Percentiles rank a stretch among this genome's conserved stretches.
Evolutionary conservation across 2,113 vertebrate species (phyloP).

Genomic region (Leptodactylus fuscus): DNA sequence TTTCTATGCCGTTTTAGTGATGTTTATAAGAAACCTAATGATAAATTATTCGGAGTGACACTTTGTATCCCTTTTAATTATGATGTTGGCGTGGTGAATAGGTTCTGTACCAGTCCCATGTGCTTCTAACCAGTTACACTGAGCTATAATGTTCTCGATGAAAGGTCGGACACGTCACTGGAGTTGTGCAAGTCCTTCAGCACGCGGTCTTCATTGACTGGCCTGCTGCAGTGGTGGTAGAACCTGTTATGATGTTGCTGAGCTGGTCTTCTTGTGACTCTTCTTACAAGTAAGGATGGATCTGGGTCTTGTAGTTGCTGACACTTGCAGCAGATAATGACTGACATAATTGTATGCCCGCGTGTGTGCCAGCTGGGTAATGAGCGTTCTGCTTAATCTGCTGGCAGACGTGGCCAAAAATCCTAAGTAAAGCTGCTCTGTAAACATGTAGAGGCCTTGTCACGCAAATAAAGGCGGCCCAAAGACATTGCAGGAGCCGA

Average conservation of each 20-base stretch:
- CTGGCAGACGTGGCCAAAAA: constrained; percentile 12
- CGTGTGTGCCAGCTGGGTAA: constrained; percentile 32
- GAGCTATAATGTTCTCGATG: not conserved
- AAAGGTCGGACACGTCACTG: not conserved
- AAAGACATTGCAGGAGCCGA: not conserved
- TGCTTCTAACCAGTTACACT: too few species aligned
- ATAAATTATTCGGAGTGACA: not conserved
- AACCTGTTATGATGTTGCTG: not conserved
- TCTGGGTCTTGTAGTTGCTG: constrained; percentile 1
- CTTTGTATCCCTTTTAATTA: not conserved
- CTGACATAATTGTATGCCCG: constrained; percentile 45
- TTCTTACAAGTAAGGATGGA: not conserved
- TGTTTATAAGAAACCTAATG: too few species aligned
- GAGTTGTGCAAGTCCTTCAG: not conserved
- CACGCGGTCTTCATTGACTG: not conserved
- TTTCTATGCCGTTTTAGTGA: not conserved
- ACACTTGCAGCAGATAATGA: constrained; percentile 24
- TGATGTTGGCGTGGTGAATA: too few species aligned
- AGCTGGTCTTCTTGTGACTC: not conserved
- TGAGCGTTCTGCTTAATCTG: constrained; percentile 41
- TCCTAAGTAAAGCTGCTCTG: constrained; percentile 8
- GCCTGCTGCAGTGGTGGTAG: not conserved
- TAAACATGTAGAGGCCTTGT: constrained; percentile 9
- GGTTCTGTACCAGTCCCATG: too few species aligned
- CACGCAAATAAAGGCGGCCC: not conserved